phyloP scores from a whole-genome alignment of 2,888 invertebrate genomes.

The Drosophila kambysellisi region DNA sequence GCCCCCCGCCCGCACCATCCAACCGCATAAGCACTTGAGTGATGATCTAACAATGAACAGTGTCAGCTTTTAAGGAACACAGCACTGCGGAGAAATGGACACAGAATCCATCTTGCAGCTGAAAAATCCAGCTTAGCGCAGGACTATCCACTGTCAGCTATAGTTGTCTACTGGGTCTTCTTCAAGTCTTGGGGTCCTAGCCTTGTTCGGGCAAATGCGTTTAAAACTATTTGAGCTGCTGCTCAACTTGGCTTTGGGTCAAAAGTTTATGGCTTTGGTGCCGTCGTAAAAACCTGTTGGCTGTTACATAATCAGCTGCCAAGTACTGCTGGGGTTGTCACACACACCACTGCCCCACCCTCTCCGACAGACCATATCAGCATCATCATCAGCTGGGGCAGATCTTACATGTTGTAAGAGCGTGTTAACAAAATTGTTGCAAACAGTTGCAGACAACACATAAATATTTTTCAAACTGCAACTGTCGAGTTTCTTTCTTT shows the following conservation, averaged over 20 bases:
- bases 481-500: not conserved
- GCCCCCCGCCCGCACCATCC: too few relatives aligned
- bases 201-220: constrained; percentile 48
- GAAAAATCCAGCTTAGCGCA: constrained; percentile 24
- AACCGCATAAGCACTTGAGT: constrained; percentile 45
- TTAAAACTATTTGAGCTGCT: constrained; percentile 79
- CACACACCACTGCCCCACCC: not conserved
- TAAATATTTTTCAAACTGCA: not conserved
- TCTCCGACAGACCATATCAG: not conserved
- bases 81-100: constrained; percentile 13
- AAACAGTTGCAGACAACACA: constrained; percentile 19
- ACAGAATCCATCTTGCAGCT: constrained; percentile 47
- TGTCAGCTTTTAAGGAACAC: constrained; percentile 62
- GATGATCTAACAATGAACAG: constrained; percentile 79
- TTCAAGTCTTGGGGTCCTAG: constrained; percentile 10
- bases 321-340: constrained; percentile 30
- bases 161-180: constrained; percentile 29
- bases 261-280: constrained; percentile 73
- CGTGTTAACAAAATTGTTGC: constrained; percentile 62
- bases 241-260: constrained; percentile 74
- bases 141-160: constrained; percentile 37
- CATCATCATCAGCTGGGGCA: constrained; percentile 6
- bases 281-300: constrained; percentile 75
- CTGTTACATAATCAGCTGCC: constrained; percentile 58
- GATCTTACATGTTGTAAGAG: constrained; percentile 61